phyloP scores from a whole-genome alignment of 2,797 vertebrate genomes.

The Onychomys arenicola region DNA sequence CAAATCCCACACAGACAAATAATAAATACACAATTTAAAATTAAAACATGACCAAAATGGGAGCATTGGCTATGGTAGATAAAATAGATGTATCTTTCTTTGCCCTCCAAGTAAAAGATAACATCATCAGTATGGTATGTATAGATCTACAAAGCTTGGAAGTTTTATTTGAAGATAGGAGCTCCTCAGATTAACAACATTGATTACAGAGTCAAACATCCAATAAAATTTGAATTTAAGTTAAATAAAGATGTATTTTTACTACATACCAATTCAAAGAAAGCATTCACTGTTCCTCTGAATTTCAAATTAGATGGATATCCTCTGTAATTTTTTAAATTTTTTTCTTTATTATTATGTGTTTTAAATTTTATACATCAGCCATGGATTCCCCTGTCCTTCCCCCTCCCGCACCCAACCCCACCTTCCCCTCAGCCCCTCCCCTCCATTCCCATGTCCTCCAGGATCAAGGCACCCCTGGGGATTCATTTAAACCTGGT shows the following conservation, averaged over 20 bases:
- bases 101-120: neutral
- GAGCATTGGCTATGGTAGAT: neutral
- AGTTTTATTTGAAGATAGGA: neutral
- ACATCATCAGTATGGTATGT: neutral
- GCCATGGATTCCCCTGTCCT: too few species aligned
- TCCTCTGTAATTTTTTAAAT: too few species aligned
- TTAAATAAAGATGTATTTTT: neutral
- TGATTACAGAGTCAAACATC: neutral
- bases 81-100: neutral
- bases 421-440: too few species aligned
- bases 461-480: too few species aligned
- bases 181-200: neutral
- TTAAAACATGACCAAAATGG: neutral
- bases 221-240: constrained; percentile 33
- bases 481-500: too few species aligned
- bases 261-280: neutral
- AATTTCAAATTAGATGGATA: constrained; percentile 15
- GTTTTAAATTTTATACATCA: too few species aligned
- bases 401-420: too few species aligned
- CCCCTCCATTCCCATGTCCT: too few species aligned
- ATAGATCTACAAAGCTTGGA: neutral
- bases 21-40: neutral
- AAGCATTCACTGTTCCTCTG: neutral
- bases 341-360: too few species aligned
- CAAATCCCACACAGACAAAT: neutral